Conservation (phyloP, 2,797 vertebrate species). For the Anguilla obscura region DNA sequence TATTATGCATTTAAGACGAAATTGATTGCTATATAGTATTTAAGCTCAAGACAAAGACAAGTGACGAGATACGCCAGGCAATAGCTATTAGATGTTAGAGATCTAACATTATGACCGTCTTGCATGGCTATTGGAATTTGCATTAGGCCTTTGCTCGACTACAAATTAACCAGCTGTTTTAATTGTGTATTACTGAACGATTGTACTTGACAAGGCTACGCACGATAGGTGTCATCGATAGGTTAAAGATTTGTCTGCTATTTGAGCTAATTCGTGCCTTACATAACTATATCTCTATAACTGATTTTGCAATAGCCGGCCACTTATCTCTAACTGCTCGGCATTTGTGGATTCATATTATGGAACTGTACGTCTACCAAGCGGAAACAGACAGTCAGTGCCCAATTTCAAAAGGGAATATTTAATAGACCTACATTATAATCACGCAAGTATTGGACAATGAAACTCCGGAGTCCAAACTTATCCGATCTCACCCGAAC, state of each 20-base stretch:
- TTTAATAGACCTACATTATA: slow-evolving; percentile 12
- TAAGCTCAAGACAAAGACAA: background rate
- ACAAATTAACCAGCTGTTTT: background rate
- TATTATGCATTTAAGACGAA: background rate
- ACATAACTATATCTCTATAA: too few species aligned
- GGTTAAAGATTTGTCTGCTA: background rate
- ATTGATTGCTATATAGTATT: background rate
- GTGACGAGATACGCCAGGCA: background rate
- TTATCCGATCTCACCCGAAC: background rate
- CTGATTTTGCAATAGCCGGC: background rate
- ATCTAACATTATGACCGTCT: background rate
- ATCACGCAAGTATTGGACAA: background rate
- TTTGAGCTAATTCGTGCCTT: background rate
- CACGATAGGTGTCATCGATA: background rate
- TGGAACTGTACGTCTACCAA: background rate
- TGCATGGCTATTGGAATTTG: background rate
- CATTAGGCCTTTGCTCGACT: background rate
- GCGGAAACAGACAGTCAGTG: background rate
- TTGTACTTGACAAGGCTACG: background rate
- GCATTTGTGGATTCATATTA: background rate
- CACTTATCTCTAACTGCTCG: background rate
- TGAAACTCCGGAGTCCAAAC: background rate
- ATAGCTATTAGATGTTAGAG: background rate
- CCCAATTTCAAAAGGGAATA: background rate
- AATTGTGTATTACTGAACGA: background rate